These are phyloP conservation scores for Ophion costatus DNA, from an alignment of 2,888 invertebrate genomes.

Conservation along the genomic window DNA sequence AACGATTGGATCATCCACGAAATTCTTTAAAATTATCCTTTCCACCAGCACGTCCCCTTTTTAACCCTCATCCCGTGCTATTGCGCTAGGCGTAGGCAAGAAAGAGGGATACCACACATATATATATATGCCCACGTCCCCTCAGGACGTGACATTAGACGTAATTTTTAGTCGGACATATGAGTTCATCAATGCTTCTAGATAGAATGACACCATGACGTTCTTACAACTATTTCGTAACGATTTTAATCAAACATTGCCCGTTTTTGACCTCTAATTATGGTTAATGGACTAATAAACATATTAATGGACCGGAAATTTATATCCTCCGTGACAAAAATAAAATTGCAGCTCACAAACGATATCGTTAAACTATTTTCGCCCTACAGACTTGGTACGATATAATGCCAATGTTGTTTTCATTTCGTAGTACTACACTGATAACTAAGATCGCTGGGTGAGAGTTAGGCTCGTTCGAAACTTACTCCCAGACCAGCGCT, in stretches of 20 bases:
- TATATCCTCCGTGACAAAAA: constrained; percentile 27
- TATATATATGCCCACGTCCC: no score
- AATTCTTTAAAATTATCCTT: no score
- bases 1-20: no score
- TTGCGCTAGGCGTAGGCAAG: no score
- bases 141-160: no score
- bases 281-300: constrained; percentile 35
- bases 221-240: background rate
- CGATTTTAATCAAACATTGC: background rate
- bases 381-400: background rate
- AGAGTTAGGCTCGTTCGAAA: constrained; percentile 41
- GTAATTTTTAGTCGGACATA: background rate
- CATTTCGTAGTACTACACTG: constrained; percentile 19
- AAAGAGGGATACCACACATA: no score
- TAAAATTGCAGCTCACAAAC: constrained; percentile 30
- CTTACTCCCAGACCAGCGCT: background rate
- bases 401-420: constrained; percentile 23
- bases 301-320: constrained; percentile 17
- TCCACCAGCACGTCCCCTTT: no score
- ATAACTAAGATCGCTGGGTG: constrained; percentile 39
- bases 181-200: no score
- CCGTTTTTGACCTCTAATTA: background rate
- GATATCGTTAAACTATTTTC: constrained; percentile 9
- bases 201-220: no score
- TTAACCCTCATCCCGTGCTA: no score